Evolutionary conservation across 1,140 invertebrate genomes (phyloP).

Genomic region (Paralvinella palmiformis): DNA sequence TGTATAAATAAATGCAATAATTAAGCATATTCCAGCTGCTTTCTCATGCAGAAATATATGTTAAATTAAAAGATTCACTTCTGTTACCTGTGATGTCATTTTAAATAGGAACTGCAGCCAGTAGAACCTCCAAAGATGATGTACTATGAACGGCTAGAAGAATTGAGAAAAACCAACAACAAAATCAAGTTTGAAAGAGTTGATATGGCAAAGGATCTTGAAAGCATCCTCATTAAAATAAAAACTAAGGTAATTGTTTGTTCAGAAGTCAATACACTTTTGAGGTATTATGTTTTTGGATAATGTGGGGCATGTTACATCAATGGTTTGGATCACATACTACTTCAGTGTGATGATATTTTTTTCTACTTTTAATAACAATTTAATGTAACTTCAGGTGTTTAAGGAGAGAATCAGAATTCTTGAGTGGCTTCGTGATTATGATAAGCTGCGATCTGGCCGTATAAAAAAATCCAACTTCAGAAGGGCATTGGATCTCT

Average conservation of each 20-base stretch:
- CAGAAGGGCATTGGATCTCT: constrained; percentile 43
- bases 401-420: constrained; percentile 42
- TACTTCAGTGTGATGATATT: no score
- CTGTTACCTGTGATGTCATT: background rate
- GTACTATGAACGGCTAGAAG: constrained; percentile 40
- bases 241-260: constrained; percentile 43
- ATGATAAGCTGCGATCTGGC: constrained; percentile 48
- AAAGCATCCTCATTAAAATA: constrained; percentile 41
- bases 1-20: no score
- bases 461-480: constrained; percentile 45
- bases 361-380: background rate
- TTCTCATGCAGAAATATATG: no score
- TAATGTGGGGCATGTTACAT: no score
- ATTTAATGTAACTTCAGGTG: no score
- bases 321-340: no score
- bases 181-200: constrained; percentile 34
- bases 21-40: no score
- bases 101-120: constrained; percentile 34
- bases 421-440: constrained; percentile 46
- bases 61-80: no score
- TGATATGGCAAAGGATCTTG: constrained; percentile 32
- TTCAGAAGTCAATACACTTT: no score
- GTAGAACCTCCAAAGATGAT: constrained; percentile 30
- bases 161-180: constrained; percentile 35
- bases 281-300: no score